These are phyloP conservation scores for Apostichopus leukothele DNA, from an alignment of 53 echinoderm and acorn worm species.

Conservation along the genomic window DNA sequence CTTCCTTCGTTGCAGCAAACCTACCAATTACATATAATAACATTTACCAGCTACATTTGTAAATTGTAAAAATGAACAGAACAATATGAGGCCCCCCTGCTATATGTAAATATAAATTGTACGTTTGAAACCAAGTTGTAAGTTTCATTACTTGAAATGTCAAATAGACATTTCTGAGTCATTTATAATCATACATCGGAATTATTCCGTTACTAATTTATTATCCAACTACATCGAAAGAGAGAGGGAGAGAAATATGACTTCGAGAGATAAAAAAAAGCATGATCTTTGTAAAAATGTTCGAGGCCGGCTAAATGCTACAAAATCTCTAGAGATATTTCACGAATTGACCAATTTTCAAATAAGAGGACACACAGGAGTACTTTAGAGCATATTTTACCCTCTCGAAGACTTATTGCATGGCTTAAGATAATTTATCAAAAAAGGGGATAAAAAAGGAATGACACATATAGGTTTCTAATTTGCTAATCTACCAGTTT, in stretches of 20 bases:
- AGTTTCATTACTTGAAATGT: background rate
- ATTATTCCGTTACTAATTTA: background rate
- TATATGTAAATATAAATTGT: background rate
- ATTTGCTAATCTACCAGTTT: too few species aligned
- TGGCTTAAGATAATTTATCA: too few species aligned
- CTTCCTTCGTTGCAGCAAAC: too few species aligned
- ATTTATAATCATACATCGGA: background rate
- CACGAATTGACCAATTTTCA: too few species aligned
- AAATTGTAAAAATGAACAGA: too few species aligned
- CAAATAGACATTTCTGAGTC: background rate
- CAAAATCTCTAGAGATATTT: background rate
- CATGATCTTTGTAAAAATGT: background rate
- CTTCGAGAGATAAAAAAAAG: background rate
- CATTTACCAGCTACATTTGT: too few species aligned
- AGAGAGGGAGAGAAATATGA: background rate
- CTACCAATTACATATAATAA: too few species aligned
- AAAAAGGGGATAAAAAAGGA: too few species aligned
- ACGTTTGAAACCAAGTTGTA: background rate
- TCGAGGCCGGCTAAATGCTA: background rate
- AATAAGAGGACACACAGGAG: too few species aligned
- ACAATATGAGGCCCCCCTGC: background rate
- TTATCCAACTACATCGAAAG: background rate
- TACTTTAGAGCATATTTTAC: too few species aligned
- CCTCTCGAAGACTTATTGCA: too few species aligned
- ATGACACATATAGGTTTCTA: too few species aligned